A percentile compares a stretch with the other conserved stretches of the same genome.
Conservation (phyloP, 92 coral and sea anemone species). For the Siderastrea radians region DNA sequence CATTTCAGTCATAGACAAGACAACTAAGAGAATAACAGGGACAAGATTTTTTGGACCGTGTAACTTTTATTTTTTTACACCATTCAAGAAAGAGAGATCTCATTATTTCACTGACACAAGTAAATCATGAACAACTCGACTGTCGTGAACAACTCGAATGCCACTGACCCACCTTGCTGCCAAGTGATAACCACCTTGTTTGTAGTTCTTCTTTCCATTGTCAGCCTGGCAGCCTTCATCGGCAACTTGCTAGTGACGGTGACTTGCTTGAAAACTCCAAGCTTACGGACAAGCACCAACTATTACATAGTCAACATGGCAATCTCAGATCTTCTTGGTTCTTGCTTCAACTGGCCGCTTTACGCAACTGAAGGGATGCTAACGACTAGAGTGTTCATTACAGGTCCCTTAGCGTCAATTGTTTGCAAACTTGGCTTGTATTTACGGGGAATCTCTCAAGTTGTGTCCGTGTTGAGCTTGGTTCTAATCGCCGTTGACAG, state of each 20-base stretch:
- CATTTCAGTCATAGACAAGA: too few species aligned
- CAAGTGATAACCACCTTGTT: conserved; percentile 9
- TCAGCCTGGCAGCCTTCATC: conserved; percentile 13
- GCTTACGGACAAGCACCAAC: conserved; percentile 26
- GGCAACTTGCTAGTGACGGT: conserved; percentile 31
- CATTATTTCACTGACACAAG: neutral
- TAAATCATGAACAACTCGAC: conserved; percentile 32
- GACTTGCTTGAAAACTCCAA: neutral
- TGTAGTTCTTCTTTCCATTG: conserved; percentile 5
- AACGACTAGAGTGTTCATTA: conserved; percentile 8
- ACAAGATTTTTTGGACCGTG: too few species aligned
- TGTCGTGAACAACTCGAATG: neutral
- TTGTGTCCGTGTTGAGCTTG: conserved; percentile 40
- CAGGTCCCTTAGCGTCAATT: conserved; percentile 13
- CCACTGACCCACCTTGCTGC: neutral
- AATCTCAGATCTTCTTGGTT: conserved; percentile 22
- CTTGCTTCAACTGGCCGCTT: conserved; percentile 37
- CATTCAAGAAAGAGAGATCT: too few species aligned
- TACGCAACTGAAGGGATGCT: conserved; percentile 35
- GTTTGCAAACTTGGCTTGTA: conserved; percentile 43
- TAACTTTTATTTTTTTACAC: too few species aligned
- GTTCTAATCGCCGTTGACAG: conserved; percentile 43
- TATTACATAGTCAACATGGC: conserved; percentile 50
- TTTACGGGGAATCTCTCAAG: conserved; percentile 34
- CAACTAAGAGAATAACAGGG: too few species aligned